Percentiles rank a stretch among this genome's conserved stretches.
These are phyloP conservation scores for Barypeithes pellucidus DNA, from an alignment of 2,888 invertebrate species.

Conservation along the genomic window DNA sequence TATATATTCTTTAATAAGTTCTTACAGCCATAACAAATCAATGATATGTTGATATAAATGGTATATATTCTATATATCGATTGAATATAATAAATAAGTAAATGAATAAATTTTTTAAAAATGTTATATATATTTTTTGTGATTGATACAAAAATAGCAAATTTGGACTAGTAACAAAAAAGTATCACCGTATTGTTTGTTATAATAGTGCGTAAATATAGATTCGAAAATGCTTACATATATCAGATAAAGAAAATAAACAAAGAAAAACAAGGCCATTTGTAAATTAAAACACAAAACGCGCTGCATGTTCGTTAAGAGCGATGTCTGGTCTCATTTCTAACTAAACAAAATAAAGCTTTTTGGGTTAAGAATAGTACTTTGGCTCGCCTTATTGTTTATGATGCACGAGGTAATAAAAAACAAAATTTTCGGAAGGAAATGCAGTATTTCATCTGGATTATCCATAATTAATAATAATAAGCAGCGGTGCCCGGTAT, in stretches of 20 bases:
- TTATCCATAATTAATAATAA: no score
- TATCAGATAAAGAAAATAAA: constrained; percentile 57
- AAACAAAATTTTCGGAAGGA: neutral
- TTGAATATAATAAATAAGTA: no score
- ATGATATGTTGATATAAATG: no score
- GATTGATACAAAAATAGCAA: constrained; percentile 17
- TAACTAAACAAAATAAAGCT: constrained; percentile 44
- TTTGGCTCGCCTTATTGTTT: constrained; percentile 26
- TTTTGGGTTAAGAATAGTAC: constrained; percentile 33
- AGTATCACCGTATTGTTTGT: constrained; percentile 35
- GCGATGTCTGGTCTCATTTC: constrained; percentile 41
- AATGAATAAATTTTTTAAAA: no score
- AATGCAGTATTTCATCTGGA: neutral
- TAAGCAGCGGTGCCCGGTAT: no score
- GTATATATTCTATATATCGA: no score
- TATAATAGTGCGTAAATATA: constrained; percentile 53
- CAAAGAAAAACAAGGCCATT: constrained; percentile 55
- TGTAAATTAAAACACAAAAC: constrained; percentile 54
- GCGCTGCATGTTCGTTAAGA: constrained; percentile 41
- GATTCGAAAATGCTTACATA: constrained; percentile 52
- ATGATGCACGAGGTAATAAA: constrained; percentile 4
- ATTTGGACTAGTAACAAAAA: constrained; percentile 24
- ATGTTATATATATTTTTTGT: no score
- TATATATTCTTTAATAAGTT: no score
- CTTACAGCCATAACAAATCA: no score